Evolutionary conservation across 1,140 invertebrate species (phyloP).

Genomic region (Diprion similis): DNA sequence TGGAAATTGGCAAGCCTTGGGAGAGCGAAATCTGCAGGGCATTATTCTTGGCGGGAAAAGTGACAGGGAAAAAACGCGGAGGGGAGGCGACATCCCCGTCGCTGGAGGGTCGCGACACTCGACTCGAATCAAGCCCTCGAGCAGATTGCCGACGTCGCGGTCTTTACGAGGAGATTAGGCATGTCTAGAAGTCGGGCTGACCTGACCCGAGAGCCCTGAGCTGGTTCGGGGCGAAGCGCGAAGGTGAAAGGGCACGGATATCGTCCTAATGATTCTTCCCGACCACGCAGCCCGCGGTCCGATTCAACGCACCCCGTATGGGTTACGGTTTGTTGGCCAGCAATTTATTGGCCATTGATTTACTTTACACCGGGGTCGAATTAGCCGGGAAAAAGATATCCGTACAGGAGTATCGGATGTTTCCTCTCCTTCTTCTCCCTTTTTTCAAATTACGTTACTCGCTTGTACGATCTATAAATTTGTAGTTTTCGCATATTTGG

Average conservation of each 20-base stretch:
- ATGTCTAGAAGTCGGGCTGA: background rate
- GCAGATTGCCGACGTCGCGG: background rate
- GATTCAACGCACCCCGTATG: no score
- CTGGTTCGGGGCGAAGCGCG: background rate
- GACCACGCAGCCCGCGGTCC: no score
- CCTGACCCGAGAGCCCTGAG: background rate
- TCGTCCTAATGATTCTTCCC: background rate
- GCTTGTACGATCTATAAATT: no score
- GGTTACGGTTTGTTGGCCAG: no score
- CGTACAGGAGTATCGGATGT: no score
- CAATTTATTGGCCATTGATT: no score
- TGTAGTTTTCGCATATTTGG: no score
- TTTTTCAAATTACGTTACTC: no score
- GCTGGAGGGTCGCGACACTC: background rate
- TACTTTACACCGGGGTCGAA: background rate
- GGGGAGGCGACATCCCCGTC: no score
- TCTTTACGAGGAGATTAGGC: slow-evolving; percentile 5
- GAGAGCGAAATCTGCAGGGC: no score
- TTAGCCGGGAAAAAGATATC: background rate
- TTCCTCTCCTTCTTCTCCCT: no score
- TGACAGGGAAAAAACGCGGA: background rate
- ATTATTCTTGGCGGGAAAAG: background rate
- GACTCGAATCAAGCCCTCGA: background rate
- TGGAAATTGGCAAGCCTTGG: no score
- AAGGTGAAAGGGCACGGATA: background rate